Percentiles rank a stretch among this genome's conserved stretches.
Conservation (phyloP, 1,140 invertebrate species). For the Melipona quadrifasciata region DNA sequence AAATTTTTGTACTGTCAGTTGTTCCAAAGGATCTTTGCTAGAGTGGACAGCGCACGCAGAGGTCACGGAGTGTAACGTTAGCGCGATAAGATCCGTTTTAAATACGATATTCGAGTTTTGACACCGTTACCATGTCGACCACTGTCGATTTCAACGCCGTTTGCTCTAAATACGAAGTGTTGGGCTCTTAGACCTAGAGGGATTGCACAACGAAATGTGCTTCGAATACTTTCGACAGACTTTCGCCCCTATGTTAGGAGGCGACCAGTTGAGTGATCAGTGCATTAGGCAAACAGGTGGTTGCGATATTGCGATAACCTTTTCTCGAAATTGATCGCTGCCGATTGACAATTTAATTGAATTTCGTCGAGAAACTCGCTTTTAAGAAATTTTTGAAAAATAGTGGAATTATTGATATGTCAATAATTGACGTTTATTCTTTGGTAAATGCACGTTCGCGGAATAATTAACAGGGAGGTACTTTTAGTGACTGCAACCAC, state of each 20-base stretch:
- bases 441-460: neutral
- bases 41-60: too few relatives aligned
- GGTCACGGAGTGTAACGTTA: neutral
- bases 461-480: neutral
- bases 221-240: constrained; percentile 16
- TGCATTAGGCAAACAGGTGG: neutral
- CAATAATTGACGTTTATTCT: neutral
- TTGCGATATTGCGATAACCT: neutral
- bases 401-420: too few relatives aligned
- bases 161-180: neutral
- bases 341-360: neutral
- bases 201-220: constrained; percentile 9
- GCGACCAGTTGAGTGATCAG: neutral
- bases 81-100: neutral
- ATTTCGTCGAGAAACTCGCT: neutral
- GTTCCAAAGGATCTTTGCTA: neutral
- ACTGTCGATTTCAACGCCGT: constrained; percentile 16
- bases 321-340: neutral
- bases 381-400: neutral
- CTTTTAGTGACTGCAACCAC: neutral
- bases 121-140: neutral
- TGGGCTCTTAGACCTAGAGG: neutral
- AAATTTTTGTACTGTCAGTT: neutral
- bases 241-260: constrained; percentile 18
- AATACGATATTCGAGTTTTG: neutral